phyloP scores from a whole-genome alignment of 1,140 invertebrate genomes.

The Drosophila busckii region DNA sequence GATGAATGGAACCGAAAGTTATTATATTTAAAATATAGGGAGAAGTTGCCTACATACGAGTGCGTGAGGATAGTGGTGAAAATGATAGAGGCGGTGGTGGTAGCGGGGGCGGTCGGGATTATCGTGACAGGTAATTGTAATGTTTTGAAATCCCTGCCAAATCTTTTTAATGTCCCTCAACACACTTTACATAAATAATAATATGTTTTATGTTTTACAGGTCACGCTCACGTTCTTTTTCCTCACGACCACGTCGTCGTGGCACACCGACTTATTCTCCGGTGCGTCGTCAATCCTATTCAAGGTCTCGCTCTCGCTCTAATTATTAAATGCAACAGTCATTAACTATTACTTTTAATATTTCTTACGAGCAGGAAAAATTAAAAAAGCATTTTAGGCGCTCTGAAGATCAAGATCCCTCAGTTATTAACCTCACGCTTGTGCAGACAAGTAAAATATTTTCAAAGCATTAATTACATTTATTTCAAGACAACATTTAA shows the following conservation, averaged over 20 bases:
- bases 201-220: conserved; percentile 54
- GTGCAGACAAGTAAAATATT: conserved; percentile 33
- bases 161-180: too few relatives aligned
- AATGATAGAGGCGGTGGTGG: conserved; percentile 80
- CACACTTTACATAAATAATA: not conserved
- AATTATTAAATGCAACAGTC: conserved; percentile 80
- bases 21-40: too few relatives aligned
- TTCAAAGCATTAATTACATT: conserved; percentile 13
- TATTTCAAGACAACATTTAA: conserved; percentile 17
- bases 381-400: conserved; percentile 69
- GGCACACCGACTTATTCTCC: conserved; percentile 89
- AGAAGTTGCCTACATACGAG: conserved; percentile 96
- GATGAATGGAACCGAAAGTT: too few relatives aligned
- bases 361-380: conserved; percentile 64
- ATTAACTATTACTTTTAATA: conserved; percentile 67
- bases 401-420: conserved; percentile 37
- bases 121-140: conserved; percentile 75
- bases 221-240: conserved; percentile 86
- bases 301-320: conserved; percentile 84
- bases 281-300: conserved; percentile 88
- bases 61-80: conserved; percentile 94
- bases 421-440: conserved; percentile 22
- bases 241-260: conserved; percentile 90
- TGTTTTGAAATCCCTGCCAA: not conserved
- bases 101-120: conserved; percentile 71